Evolutionary conservation across 2,113 vertebrate species (phyloP).

Genomic region (Tetrao urogallus): DNA sequence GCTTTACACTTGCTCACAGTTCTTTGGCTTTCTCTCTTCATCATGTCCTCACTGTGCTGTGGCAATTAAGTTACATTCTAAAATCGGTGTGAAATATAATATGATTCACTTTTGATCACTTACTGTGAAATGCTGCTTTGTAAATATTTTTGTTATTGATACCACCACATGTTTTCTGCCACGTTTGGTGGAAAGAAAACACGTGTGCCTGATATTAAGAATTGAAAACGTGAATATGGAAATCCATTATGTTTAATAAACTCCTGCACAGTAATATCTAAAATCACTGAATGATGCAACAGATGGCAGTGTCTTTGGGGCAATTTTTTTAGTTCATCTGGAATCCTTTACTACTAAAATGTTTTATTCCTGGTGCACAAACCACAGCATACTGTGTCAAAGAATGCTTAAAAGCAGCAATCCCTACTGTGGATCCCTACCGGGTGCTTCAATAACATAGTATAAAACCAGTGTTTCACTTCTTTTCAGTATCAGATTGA

Average conservation of each 20-base stretch:
- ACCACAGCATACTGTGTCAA: neutral
- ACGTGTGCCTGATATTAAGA: neutral
- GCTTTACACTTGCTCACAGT: neutral
- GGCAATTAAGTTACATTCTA: neutral
- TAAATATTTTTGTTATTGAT: neutral
- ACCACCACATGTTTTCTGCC: neutral
- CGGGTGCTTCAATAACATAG: neutral
- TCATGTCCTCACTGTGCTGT: neutral
- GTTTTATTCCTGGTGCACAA: neutral
- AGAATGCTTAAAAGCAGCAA: neutral
- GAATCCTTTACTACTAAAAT: constrained; percentile 13
- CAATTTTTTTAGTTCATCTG: neutral
- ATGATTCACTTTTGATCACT: neutral
- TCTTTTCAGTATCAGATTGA: neutral
- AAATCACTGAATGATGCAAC: constrained; percentile 10
- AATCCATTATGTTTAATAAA: neutral
- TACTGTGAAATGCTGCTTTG: neutral
- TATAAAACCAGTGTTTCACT: neutral
- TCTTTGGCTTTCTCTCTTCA: neutral
- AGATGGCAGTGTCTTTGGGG: neutral
- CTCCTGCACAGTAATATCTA: neutral
- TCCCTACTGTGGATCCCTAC: too few species aligned
- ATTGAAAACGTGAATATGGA: neutral
- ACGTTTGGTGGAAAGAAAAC: neutral
- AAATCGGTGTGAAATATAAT: neutral